Base-by-base conservation (phyloP, 2,888 invertebrate genomes). In the Xanthostigma xanthostigma region DNA sequence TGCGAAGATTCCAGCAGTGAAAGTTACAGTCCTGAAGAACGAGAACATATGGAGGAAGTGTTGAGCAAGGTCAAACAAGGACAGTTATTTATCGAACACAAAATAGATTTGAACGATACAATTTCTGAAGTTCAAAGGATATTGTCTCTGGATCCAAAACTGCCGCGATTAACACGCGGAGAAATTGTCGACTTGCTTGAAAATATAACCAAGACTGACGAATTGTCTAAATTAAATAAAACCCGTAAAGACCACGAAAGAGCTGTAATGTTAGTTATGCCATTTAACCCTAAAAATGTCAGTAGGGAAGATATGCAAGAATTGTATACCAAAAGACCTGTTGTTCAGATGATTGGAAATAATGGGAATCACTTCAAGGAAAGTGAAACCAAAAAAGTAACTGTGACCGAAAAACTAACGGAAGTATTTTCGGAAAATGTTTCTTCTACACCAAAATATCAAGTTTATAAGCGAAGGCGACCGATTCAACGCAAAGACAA, bases 111-210 rank as follows among this genome's bases (percentile, higher is more conserved):
- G 1, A 76, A 78, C 55, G 72, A 70, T 53, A 83, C 82, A 9
- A 76, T 84, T 8, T 69, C 73, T 56, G 79, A 82, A 65, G 84
- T 84, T 2, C 78, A 84, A 58, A 71, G 62, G 36, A 72, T 83
- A 55, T 65, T 84, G 9, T 69, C 72, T 57, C 64, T 71, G 5
- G 76, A 83, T 60, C 68, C 76, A 3, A 68, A 69, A n/a, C 61
- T 84, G 44, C 84, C 84, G 2, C 69, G 78, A 51, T 63, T 84
- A 33, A 72, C 74, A 1, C 67, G 80, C 56, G 73, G 75, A 9
- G 79, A 84, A 60, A 83, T 84, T 51, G 62, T 84, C 33, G 74
- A 76, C 53, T 70, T 84, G 13, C 63, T 84, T 6, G 74, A 78
- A 53, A 82, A 84, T 54, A 79, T 84, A 45, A 73, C 74, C 50